Evolutionary conservation across 2,888 invertebrate species (phyloP).

Genomic region (Acleris laterana): DNA sequence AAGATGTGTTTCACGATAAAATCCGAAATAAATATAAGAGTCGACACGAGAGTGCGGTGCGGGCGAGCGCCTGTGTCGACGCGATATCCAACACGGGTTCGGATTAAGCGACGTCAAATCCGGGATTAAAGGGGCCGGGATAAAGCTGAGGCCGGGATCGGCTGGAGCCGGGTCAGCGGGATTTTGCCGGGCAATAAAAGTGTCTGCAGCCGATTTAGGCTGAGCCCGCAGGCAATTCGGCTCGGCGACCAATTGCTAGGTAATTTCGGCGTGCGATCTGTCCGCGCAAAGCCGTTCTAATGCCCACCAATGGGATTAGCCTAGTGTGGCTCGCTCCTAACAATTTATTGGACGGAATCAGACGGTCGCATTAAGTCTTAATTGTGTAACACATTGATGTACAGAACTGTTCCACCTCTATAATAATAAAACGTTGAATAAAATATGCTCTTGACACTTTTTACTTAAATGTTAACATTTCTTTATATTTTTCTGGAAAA

Average conservation of each 20-base stretch:
- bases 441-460: too few species aligned
- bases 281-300: constrained; percentile 81
- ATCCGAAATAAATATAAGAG: constrained; percentile 74
- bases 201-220: constrained; percentile 85
- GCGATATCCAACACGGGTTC: constrained; percentile 87
- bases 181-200: constrained; percentile 84
- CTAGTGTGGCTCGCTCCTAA: constrained; percentile 73
- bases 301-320: constrained; percentile 82
- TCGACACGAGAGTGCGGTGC: constrained; percentile 63
- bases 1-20: constrained; percentile 59
- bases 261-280: constrained; percentile 82
- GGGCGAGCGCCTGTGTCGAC: constrained; percentile 78
- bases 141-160: constrained; percentile 76
- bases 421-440: too few species aligned
- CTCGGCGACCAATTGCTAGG: constrained; percentile 82
- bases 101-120: constrained; percentile 86
- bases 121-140: constrained; percentile 81
- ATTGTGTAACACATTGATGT: constrained; percentile 28
- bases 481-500: neutral
- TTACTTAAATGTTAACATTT: neutral
- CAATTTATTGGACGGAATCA: constrained; percentile 78
- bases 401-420: neutral
- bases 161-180: constrained; percentile 79
- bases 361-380: constrained; percentile 62
- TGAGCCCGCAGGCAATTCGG: constrained; percentile 80